Percentiles rank a stretch among this genome's conserved stretches.
phyloP scores from a whole-genome alignment of 2,797 vertebrate species.

The Huso huso region DNA sequence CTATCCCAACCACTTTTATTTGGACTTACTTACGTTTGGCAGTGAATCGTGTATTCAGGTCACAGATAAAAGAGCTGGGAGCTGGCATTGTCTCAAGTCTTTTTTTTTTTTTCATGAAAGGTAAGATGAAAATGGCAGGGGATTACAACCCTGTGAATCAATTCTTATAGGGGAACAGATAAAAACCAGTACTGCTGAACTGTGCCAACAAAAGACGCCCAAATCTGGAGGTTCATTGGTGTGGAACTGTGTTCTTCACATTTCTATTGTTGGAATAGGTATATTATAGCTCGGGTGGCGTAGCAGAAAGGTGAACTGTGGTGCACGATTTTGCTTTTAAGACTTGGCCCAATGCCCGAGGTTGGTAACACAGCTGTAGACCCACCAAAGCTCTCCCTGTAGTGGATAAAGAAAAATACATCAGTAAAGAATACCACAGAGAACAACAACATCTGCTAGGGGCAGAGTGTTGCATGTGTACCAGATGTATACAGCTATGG shows the following conservation, averaged over 20 bases:
- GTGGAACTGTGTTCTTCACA: background rate
- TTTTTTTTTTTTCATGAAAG: conserved; percentile 24
- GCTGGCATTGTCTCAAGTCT: conserved; percentile 26
- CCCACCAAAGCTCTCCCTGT: background rate
- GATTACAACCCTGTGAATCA: conserved; percentile 29
- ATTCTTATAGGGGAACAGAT: conserved; percentile 23
- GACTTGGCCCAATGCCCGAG: background rate
- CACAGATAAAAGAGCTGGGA: conserved; percentile 29
- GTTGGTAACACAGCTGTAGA: background rate
- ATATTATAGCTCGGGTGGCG: background rate
- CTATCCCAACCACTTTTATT: conserved; percentile 16
- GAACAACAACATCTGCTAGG: too few species aligned
- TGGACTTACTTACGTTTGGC: conserved; percentile 26
- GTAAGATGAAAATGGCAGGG: conserved; percentile 24
- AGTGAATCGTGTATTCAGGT: conserved; percentile 32
- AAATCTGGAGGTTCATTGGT: background rate
- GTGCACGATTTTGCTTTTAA: background rate
- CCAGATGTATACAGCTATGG: too few species aligned
- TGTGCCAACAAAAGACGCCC: background rate
- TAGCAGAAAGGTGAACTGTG: background rate
- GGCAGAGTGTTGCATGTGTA: too few species aligned
- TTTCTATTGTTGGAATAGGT: background rate
- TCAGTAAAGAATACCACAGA: too few species aligned
- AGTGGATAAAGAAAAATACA: too few species aligned
- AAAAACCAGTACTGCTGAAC: conserved; percentile 16